Conservation (phyloP, 2,888 invertebrate species). For the Hyles lineata region DNA sequence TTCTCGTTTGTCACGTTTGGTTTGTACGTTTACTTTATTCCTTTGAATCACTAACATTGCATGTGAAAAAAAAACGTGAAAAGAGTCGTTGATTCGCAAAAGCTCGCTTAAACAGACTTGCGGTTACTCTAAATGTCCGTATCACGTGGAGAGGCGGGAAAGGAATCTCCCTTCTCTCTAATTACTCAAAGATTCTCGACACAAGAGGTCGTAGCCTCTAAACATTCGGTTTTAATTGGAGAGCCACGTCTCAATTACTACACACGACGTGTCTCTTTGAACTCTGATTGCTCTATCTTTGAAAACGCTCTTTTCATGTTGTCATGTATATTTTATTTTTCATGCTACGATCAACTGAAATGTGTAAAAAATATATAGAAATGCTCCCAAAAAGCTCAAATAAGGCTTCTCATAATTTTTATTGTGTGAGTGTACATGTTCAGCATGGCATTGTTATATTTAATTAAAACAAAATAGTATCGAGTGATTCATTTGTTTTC, state of each 20-base stretch:
- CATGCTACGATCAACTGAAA: slow-evolving; percentile 14
- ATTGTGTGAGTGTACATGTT: not conserved
- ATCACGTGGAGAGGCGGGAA: slow-evolving; percentile 47
- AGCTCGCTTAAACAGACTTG: slow-evolving; percentile 49
- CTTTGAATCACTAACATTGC: slow-evolving; percentile 60
- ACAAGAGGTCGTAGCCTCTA: slow-evolving; percentile 56
- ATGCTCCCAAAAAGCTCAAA: not conserved
- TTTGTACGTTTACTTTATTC: slow-evolving; percentile 41
- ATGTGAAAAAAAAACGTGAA: slow-evolving; percentile 38
- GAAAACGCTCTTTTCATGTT: slow-evolving; percentile 44
- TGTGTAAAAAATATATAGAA: not conserved
- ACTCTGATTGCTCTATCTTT: slow-evolving; percentile 70
- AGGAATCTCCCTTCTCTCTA: slow-evolving; percentile 57
- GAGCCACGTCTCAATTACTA: slow-evolving; percentile 71
- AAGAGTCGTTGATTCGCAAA: slow-evolving; percentile 50
- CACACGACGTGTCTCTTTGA: slow-evolving; percentile 73
- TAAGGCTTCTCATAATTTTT: not conserved
- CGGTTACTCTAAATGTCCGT: slow-evolving; percentile 55
- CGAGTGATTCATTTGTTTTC: not conserved
- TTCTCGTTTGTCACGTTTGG: slow-evolving; percentile 38
- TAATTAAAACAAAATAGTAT: not conserved
- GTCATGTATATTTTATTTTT: slow-evolving; percentile 27
- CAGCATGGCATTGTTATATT: not conserved
- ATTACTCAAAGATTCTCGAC: slow-evolving; percentile 67
- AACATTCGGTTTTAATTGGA: slow-evolving; percentile 81